Base-by-base conservation (phyloP, 2,797 vertebrate species). In the Anguilla megastoma region DNA sequence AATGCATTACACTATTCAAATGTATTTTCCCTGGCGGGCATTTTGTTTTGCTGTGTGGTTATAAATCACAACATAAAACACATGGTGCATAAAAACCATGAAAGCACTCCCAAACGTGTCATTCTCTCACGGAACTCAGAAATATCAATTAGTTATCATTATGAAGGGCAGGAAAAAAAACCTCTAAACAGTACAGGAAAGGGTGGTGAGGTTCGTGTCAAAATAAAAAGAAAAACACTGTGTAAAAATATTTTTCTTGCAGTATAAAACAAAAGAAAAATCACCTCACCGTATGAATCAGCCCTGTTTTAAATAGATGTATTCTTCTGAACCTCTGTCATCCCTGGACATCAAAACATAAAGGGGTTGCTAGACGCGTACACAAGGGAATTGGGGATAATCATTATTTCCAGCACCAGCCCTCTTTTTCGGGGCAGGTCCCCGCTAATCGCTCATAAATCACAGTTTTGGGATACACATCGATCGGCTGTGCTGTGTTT, bases 381-480 rank as follows among this genome's bases (percentile, higher is more conserved):
- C 76, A 45, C 76, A 24, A 80, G 76, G 76, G 33, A 80, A 80
- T 18, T 36, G 74, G 36, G 36, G 6, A 45, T 6, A 21, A 21
- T 48, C 76, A 48, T 80, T 80, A 45, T 45, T 41, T 80, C 76
- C 76, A 7, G 76, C 4, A 45, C 8, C 33, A 80, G 2, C 41
- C 36, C 16, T 45, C 76, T 80, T 80, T 80, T 14, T n/a, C n/a
- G 79, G 2, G 79, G 79, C 50, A 48, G 41, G 33, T 41, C 33
- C 36, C 33, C 41, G 33, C 4, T 80, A 80, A 80, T 80, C 36
- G 16, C 76, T 80, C 76, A 80, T 80, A 24, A 80, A 80, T 80
- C 48, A 36, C 71, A 80, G 16, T 80, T 41, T 80, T 18, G 18
- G 18, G 33, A 48, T 45, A 18, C 76, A 45, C 21, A 80, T 80